Percentiles rank a stretch among this genome's conserved stretches.
Evolutionary conservation across 2,113 vertebrate genomes (phyloP).

Genomic region (Tapirus terrestris): DNA sequence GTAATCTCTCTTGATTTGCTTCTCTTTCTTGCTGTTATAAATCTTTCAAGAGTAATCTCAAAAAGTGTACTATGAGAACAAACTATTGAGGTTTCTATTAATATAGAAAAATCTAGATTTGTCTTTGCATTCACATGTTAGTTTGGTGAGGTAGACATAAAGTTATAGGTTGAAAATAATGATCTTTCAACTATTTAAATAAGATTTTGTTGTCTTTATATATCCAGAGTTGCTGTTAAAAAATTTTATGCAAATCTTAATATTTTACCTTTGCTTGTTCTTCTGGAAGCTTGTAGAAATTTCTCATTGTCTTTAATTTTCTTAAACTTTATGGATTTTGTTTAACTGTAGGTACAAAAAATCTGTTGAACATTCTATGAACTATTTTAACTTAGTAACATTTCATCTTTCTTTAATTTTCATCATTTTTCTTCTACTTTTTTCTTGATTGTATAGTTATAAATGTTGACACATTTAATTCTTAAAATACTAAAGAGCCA

Average conservation of each 20-base stretch:
- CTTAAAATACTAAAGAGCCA: neutral
- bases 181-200: neutral
- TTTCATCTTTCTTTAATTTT: neutral
- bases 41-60: neutral
- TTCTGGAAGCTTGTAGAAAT: neutral
- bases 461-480: neutral
- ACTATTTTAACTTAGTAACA: neutral
- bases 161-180: neutral
- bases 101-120: neutral
- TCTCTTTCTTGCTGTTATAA: neutral
- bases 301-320: neutral
- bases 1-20: neutral
- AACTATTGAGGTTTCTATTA: neutral
- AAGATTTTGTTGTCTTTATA: neutral
- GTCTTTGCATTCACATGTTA: neutral
- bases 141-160: neutral
- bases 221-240: neutral
- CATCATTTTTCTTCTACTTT: neutral
- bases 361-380: neutral
- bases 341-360: neutral
- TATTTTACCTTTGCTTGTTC: neutral
- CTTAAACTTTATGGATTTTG: neutral
- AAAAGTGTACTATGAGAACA: neutral
- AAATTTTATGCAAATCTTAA: neutral
- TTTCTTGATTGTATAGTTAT: neutral